Percentiles rank a stretch among this genome's conserved stretches.
Conservation (phyloP, 2,797 vertebrate species). For the Micromesistius poutassou region DNA sequence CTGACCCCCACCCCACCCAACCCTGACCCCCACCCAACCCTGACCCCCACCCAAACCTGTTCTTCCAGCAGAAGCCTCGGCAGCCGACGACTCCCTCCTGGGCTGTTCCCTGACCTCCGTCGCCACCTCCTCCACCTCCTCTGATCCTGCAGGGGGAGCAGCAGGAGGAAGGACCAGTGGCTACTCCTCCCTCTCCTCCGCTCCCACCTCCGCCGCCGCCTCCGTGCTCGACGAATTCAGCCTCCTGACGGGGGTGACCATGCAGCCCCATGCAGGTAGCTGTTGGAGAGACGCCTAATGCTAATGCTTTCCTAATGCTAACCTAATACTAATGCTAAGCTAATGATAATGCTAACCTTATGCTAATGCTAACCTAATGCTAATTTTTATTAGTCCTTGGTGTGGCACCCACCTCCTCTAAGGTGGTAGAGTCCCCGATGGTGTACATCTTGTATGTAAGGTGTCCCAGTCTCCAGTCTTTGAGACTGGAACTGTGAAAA, state of each 20-base stretch:
- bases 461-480: no score
- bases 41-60: neutral
- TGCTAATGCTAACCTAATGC: neutral
- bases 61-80: constrained; percentile 77
- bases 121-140: constrained; percentile 70
- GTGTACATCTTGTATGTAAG: no score
- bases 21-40: neutral
- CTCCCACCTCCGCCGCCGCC: constrained; percentile 76
- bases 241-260: constrained; percentile 78
- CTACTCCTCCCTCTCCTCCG: constrained; percentile 76
- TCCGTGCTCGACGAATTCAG: constrained; percentile 83
- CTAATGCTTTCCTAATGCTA: neutral
- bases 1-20: no score
- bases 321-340: no score
- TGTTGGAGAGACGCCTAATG: neutral
- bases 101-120: constrained; percentile 88
- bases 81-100: constrained; percentile 87
- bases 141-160: neutral
- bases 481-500: no score
- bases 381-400: neutral
- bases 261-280: constrained; percentile 83
- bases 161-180: constrained; percentile 45
- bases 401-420: neutral
- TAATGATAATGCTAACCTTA: neutral
- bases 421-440: no score